Base-by-base conservation (phyloP, 2,113 vertebrate genomes). In the Phrynosoma blainvillii region DNA sequence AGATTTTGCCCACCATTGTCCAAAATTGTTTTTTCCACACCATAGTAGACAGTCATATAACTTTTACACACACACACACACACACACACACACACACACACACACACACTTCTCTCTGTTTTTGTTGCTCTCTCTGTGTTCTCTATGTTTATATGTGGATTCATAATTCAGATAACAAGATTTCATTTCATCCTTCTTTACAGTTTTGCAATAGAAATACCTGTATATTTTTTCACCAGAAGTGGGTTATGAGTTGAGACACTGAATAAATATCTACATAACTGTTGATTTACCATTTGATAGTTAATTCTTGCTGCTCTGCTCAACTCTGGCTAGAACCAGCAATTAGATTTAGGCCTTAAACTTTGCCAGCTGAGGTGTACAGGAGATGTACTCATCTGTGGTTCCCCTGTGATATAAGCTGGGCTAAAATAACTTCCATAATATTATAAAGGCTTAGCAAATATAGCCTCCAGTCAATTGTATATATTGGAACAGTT, bases 281-380 rank as follows among this genome's bases (percentile, higher is more conserved):
- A 59, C 11, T 59, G 14, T 59, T 59, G 56, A 59, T 59, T 59
- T 59, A 11, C 56, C 56, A 59, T 59, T 59, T 59, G 14, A 59
- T 11, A 12, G 56, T 59, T 59, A 59, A 59, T 59, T 59, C 10
- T 59, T 59, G 56, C 56, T 59, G 6, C 56, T 59, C 11, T 13
- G 56, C 56, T 59, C 56, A 13, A 1, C 56, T 59, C 7, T 59
- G 14, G 5, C 56, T 59, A 9, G 11, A 59, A 59, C 56, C 42
- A 47, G 13, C 40, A 59, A 36, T 52, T 85, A 89, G 68, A 10
- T 87, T 59, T 59, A 59, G 56, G 56, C 56, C 56, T 59, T 30
- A 47, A 32, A 87, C 27, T 78, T 87, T 82, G 92, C 78, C 81
- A 91, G 14, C 76, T 85, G 56, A 91, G 70, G 23, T 92, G 36